Evolutionary conservation across 2,113 vertebrate species (phyloP).

Genomic region (Strix uralensis): DNA sequence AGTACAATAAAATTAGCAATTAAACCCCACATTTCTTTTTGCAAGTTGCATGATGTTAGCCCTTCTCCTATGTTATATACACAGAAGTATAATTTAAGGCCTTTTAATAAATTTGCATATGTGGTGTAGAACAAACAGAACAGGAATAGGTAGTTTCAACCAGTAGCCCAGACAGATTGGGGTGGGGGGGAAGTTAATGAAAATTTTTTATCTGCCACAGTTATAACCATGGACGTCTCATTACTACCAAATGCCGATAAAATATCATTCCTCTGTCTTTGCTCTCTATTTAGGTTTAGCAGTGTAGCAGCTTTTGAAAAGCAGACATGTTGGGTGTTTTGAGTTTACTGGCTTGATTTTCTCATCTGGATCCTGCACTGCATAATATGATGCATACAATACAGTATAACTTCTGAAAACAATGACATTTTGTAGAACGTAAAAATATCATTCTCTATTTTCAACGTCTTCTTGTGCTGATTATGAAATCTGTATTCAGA

Average conservation of each 20-base stretch:
- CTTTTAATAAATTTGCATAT: not conserved
- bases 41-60: not conserved
- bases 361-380: not conserved
- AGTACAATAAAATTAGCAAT: not conserved
- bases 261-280: not conserved
- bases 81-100: not conserved
- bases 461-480: not conserved
- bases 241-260: not conserved
- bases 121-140: not conserved
- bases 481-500: constrained; percentile 54
- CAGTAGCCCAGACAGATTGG: not conserved
- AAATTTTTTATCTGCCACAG: not conserved
- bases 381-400: not conserved
- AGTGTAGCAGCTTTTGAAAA: not conserved
- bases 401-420: not conserved
- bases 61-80: not conserved
- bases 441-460: not conserved
- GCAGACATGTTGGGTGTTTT: not conserved
- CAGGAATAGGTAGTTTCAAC: not conserved
- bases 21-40: not conserved
- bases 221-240: not conserved
- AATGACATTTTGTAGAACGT: not conserved
- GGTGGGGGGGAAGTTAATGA: not conserved
- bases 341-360: not conserved
- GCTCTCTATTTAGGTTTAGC: not conserved